Percentiles rank a stretch among this genome's conserved stretches.
These are phyloP conservation scores for Spodoptera exigua DNA, from an alignment of 2,888 invertebrate genomes.

Conservation along the genomic window DNA sequence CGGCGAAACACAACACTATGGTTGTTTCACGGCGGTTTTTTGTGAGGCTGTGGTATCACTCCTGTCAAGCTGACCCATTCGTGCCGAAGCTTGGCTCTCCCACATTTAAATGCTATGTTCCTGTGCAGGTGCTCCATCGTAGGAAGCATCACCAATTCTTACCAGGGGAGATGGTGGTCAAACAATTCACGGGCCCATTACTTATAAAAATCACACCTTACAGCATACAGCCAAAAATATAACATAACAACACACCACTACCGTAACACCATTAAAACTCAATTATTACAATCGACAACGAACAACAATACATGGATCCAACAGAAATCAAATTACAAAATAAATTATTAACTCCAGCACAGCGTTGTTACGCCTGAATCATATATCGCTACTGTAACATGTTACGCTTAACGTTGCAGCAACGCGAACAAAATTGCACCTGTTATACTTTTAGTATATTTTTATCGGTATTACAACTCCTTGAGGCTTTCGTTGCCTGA, in stretches of 20 bases:
- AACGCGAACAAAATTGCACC: constrained; percentile 42
- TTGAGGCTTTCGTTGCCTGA: constrained; percentile 42
- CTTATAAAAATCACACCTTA: too few relatives aligned
- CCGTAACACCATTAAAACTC: background rate
- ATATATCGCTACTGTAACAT: constrained; percentile 51
- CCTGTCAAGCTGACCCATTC: too few relatives aligned
- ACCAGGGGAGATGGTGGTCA: too few relatives aligned
- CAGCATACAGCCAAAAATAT: background rate
- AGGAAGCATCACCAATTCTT: too few relatives aligned
- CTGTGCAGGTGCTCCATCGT: too few relatives aligned
- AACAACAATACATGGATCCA: constrained; percentile 51
- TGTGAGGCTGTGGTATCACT: too few relatives aligned
- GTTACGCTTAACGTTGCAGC: constrained; percentile 19
- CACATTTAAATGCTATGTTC: too few relatives aligned
- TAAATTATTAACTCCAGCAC: constrained; percentile 66
- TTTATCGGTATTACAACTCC: constrained; percentile 51
- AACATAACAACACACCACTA: background rate
- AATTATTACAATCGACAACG: constrained; percentile 30
- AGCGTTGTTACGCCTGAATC: constrained; percentile 54
- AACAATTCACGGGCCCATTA: too few relatives aligned
- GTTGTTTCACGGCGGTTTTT: too few relatives aligned
- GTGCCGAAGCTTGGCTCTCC: too few relatives aligned
- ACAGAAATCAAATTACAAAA: constrained; percentile 71
- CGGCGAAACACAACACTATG: too few relatives aligned
- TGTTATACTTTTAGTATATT: constrained; percentile 42